Conservation (phyloP, 2,888 invertebrate genomes). For the Patella caerulea region DNA sequence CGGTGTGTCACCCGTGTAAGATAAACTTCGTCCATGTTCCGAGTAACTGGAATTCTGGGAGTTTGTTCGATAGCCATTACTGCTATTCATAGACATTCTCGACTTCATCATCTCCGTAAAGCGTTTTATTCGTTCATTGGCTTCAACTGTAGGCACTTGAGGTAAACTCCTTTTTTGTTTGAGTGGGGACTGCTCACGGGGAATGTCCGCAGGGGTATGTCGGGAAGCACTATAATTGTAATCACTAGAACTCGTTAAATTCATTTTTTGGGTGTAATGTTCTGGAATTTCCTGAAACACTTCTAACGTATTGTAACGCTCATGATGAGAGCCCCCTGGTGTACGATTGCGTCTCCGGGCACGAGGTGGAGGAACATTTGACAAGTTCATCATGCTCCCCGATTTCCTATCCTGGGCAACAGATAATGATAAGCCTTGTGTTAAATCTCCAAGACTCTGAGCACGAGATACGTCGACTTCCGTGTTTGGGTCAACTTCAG, state of each 20-base stretch:
- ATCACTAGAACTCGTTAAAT: slow-evolving; percentile 4
- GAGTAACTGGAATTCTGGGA: slow-evolving; percentile 32
- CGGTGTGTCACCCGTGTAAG: slow-evolving; percentile 34
- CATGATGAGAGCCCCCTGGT: not conserved
- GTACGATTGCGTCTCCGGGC: not conserved
- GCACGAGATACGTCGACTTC: slow-evolving; percentile 47
- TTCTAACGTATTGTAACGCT: not conserved
- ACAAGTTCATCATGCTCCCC: slow-evolving; percentile 42
- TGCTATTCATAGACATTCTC: slow-evolving; percentile 43
- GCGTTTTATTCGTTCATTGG: slow-evolving; percentile 53
- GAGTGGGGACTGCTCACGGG: slow-evolving; percentile 20
- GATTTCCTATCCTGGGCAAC: slow-evolving; percentile 56
- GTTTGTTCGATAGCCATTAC: slow-evolving; percentile 40
- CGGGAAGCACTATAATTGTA: not conserved
- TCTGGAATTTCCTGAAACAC: slow-evolving; percentile 9
- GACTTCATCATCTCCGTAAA: slow-evolving; percentile 55
- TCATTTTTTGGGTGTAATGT: slow-evolving; percentile 5
- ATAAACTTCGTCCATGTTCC: slow-evolving; percentile 1
- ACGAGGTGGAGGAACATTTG: slow-evolving; percentile 1
- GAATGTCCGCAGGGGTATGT: not conserved
- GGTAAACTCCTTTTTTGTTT: slow-evolving; percentile 51
- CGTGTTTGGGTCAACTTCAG: slow-evolving; percentile 32
- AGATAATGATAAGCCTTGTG: slow-evolving; percentile 48
- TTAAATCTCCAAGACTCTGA: slow-evolving; percentile 53
- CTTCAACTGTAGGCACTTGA: slow-evolving; percentile 46